Evolutionary conservation across 2,113 vertebrate species (phyloP).

Genomic region (Pipra filicauda): DNA sequence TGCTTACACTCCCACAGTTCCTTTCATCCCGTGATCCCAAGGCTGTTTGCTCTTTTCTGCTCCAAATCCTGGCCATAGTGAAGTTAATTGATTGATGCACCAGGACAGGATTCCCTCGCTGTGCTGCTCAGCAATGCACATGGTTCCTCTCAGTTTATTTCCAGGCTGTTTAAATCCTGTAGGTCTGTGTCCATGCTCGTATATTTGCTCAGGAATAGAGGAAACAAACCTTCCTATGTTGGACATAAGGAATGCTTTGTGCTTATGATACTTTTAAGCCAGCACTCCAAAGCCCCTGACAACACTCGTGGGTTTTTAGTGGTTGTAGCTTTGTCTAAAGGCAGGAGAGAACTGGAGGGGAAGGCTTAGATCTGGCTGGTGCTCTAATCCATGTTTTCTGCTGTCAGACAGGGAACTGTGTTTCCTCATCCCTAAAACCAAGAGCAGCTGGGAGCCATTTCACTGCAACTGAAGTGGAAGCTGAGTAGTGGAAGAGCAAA

Average conservation of each 20-base stretch:
- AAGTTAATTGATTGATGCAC: not conserved
- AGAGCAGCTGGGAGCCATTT: not conserved
- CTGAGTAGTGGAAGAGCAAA: not conserved
- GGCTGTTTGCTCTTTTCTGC: not conserved
- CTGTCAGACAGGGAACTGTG: not conserved
- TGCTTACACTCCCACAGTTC: not conserved
- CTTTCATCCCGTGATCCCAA: not conserved
- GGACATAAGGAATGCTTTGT: not conserved
- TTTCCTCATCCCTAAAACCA: not conserved
- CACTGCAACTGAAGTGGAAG: not conserved
- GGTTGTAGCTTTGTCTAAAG: not conserved
- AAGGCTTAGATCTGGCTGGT: not conserved
- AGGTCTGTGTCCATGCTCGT: accelerated
- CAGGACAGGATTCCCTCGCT: not conserved
- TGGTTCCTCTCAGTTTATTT: not conserved
- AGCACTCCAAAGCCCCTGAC: not conserved
- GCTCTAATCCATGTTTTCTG: not conserved
- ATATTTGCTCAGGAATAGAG: not conserved
- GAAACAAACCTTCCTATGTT: not conserved
- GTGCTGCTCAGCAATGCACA: not conserved
- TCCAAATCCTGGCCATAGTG: not conserved
- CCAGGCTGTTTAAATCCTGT: not conserved
- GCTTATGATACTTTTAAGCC: not conserved
- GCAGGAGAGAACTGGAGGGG: not conserved
- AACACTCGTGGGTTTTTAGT: not conserved